phyloP scores from a whole-genome alignment of 2,113 vertebrate genomes.

The Varanus komodoensis region DNA sequence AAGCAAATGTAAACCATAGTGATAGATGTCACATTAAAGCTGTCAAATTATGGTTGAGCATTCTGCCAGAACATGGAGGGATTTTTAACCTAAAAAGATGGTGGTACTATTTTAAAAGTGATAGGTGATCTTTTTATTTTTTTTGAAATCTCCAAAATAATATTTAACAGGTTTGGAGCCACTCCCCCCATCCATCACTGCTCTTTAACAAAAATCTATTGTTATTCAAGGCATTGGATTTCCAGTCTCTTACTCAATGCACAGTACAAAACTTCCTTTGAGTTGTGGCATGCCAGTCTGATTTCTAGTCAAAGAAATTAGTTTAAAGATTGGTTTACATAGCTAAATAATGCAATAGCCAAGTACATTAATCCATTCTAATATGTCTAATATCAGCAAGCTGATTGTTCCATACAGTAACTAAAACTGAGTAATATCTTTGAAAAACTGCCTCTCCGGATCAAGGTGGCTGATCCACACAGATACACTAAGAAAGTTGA shows the following conservation, averaged over 20 bases:
- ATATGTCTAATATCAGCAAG: not conserved
- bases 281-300: not conserved
- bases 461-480: not conserved
- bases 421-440: not conserved
- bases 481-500: not conserved
- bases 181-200: not conserved
- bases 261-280: not conserved
- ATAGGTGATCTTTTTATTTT: not conserved
- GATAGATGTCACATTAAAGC: not conserved
- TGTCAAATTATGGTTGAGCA: not conserved
- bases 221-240: not conserved
- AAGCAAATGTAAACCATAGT: not conserved
- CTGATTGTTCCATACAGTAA: not conserved
- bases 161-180: no score
- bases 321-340: not conserved
- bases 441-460: not conserved
- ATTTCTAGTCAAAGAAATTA: conserved; percentile 1
- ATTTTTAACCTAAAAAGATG: not conserved
- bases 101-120: not conserved
- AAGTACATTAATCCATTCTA: not conserved
- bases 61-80: conserved; percentile 3
- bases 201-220: not conserved
- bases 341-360: not conserved
- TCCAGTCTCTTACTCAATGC: not conserved
- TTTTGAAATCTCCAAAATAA: not conserved